Base-by-base conservation (phyloP, 2,888 invertebrate species). In the Hypsopygia costalis region DNA sequence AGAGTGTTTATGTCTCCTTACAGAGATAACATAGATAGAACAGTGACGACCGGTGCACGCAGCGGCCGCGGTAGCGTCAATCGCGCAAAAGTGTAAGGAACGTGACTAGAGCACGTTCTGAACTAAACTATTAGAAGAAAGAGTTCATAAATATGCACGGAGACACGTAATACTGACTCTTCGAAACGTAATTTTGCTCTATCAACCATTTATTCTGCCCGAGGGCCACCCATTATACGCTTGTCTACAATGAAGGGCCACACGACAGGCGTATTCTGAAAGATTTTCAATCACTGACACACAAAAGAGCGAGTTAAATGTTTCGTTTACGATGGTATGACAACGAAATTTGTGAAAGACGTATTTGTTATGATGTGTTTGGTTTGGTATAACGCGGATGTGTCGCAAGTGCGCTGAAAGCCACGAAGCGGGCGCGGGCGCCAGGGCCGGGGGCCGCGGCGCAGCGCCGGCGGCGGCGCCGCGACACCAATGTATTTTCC, bases 21-120 rank as follows among this genome's bases (percentile, higher is more conserved):
- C 45, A 49, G 46, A 64, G 80, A 79, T 78, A 79, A 70, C 62
- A 49, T 46, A 58, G 54, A 60, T 59, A 58, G 48, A 61, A 59
- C 52, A 63, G 51, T 62, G 62, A 55, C 67, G 25, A 55, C 55
- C 46, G 55, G 44, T 36, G 22, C 10, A 10, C 11, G 11, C 31
- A 11, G 29, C 33, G 38, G 35, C 48, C 43, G 44, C 34, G 42
- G 36, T 12, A 37, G 21, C 27, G 37, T 40, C 34, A 28, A 16
- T 39, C 30, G 11, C 11, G 5, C 22, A 20, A 11, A 30, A 6
- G 27, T 28, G 8, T 16, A 11, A 5, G 31, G 16, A 79, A 78
- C 76, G 75, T 77, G 81, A 79, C 76, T 68, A 77, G 69, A 62
- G 70, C 85, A 85, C 86, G 83, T 83, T 77, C 58, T 55, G 49